Percentiles rank a stretch among this genome's conserved stretches.
Conservation (phyloP, 1,140 invertebrate genomes). For the Lithobius niger region DNA sequence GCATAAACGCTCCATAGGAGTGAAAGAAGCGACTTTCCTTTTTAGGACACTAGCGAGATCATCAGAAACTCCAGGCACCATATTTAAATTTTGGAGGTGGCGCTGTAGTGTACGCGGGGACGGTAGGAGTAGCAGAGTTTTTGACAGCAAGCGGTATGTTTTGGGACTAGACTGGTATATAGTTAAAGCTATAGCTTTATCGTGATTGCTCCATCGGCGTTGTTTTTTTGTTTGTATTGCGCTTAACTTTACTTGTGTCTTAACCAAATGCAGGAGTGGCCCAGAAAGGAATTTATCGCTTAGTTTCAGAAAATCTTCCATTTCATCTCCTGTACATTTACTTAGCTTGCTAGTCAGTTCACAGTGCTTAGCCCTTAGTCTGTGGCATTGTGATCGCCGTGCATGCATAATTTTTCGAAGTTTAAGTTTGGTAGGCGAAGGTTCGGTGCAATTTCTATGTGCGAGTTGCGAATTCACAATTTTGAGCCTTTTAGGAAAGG, state of each 20-base stretch:
- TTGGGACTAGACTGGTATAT: not conserved
- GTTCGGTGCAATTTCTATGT: too few species aligned
- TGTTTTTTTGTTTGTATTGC: not conserved
- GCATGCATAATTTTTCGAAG: not conserved
- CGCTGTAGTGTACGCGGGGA: not conserved
- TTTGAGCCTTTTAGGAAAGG: too few species aligned
- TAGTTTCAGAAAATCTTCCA: not conserved
- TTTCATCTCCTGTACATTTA: not conserved
- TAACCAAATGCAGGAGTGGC: not conserved
- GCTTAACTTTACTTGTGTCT: not conserved
- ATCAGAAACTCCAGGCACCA: not conserved
- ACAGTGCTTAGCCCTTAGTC: not conserved
- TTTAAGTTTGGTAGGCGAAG: not conserved
- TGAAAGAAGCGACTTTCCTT: not conserved
- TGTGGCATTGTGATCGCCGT: not conserved
- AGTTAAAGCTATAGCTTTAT: not conserved
- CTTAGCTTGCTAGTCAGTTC: not conserved
- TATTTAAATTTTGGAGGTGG: not conserved
- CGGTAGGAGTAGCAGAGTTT: not conserved
- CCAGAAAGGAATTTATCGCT: not conserved
- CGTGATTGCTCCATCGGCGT: not conserved
- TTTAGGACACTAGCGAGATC: not conserved
- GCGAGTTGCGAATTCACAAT: too few species aligned
- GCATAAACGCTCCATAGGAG: not conserved
- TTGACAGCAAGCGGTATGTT: not conserved